A percentile compares a stretch with the other conserved stretches of the same genome.
Conservation (phyloP, 2,888 invertebrate species). For the Philaethria dido region DNA sequence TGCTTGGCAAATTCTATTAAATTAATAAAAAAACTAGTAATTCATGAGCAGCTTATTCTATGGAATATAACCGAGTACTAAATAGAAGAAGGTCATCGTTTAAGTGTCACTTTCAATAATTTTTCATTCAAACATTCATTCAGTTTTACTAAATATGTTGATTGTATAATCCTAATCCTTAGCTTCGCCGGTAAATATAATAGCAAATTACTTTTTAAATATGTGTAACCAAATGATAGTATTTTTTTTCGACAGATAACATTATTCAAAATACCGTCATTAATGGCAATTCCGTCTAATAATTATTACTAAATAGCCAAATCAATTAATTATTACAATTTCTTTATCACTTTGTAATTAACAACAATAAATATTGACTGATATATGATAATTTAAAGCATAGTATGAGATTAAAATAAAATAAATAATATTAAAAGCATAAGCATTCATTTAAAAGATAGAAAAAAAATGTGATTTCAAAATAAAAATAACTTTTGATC, state of each 20-base stretch:
- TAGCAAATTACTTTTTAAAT: not conserved
- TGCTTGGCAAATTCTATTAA: too few relatives aligned
- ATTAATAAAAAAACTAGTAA: too few relatives aligned
- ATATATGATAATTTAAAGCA: not conserved
- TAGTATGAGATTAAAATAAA: not conserved
- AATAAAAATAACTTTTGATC: not conserved
- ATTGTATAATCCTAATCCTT: not conserved
- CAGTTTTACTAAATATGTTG: too few relatives aligned
- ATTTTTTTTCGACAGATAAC: not conserved
- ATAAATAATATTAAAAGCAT: constrained; percentile 1
- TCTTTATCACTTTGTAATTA: not conserved
- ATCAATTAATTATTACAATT: too few relatives aligned
- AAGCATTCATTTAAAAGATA: too few relatives aligned
- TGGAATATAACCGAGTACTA: too few relatives aligned
- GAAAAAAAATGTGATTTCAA: not conserved
- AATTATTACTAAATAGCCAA: not conserved
- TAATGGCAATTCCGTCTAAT: not conserved
- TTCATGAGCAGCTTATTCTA: too few relatives aligned
- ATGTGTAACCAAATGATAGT: not conserved
- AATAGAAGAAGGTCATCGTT: too few relatives aligned
- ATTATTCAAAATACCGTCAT: not conserved
- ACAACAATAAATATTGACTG: not conserved
- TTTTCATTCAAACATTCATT: too few relatives aligned
- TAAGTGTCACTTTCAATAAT: too few relatives aligned
- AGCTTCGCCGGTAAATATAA: not conserved